Evolutionary conservation across 2,888 invertebrate species (phyloP).

Genomic region (Cinara cedri): DNA sequence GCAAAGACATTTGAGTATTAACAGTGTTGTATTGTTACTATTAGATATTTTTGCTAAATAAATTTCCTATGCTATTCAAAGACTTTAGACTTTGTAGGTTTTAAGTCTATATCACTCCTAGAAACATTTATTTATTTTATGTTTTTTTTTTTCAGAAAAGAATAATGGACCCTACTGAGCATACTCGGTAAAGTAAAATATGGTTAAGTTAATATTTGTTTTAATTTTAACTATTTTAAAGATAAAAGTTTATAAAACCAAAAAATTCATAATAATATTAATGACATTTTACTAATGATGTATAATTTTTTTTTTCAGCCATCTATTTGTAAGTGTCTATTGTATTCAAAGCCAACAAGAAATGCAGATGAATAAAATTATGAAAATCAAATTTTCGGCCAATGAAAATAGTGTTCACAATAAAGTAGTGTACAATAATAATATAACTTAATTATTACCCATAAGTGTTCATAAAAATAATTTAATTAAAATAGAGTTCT

Average conservation of each 20-base stretch:
- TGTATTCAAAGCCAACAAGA: not conserved
- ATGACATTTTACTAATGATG: not conserved
- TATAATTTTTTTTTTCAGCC: not conserved
- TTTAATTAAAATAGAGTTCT: conserved; percentile 17
- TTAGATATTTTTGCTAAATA: conserved; percentile 10
- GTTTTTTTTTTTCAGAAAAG: too few species aligned
- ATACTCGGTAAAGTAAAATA: too few species aligned
- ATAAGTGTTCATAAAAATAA: conserved; percentile 30
- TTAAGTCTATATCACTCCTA: not conserved
- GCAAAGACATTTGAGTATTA: conserved; percentile 11
- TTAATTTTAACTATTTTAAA: too few species aligned
- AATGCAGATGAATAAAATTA: not conserved
- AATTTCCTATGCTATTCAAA: not conserved
- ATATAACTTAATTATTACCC: not conserved
- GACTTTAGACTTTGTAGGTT: not conserved
- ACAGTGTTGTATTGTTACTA: conserved; percentile 8
- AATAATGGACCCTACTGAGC: too few species aligned
- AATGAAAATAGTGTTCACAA: not conserved
- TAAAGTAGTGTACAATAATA: conserved; percentile 5
- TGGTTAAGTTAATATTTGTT: too few species aligned
- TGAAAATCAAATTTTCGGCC: not conserved
- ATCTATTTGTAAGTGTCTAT: not conserved
- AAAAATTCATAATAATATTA: too few species aligned
- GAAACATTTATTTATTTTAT: too few species aligned
- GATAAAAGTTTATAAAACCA: too few species aligned